These are phyloP conservation scores for Theocolax elegans DNA, from an alignment of 1,140 invertebrate species.

Conservation along the genomic window DNA sequence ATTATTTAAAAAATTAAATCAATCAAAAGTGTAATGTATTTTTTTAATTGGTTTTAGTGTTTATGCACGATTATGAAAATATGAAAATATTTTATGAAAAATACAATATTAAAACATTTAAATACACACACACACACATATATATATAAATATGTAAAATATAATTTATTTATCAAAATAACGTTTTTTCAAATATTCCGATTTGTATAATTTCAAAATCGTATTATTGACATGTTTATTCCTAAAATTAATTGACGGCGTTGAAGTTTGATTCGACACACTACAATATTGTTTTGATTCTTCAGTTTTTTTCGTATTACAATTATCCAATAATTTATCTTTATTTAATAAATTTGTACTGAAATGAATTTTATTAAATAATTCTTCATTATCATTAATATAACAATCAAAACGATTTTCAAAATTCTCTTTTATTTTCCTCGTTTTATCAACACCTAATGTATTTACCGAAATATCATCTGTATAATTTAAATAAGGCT, in stretches of 20 bases:
- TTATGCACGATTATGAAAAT: too few relatives aligned
- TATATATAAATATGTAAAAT: neutral
- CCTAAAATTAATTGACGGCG: neutral
- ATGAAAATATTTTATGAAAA: too few relatives aligned
- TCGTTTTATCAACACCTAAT: neutral
- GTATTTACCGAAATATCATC: neutral
- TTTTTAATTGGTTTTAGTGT: too few relatives aligned
- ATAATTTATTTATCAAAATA: conserved; percentile 27
- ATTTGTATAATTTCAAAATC: conserved; percentile 18
- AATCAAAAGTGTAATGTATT: too few relatives aligned
- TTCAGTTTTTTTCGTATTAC: neutral
- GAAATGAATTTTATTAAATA: neutral
- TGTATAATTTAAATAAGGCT: neutral
- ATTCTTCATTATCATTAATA: neutral
- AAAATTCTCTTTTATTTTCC: neutral
- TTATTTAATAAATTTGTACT: neutral
- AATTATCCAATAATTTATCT: neutral
- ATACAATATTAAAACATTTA: too few relatives aligned
- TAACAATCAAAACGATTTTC: neutral
- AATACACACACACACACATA: too few relatives aligned
- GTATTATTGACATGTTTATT: neutral
- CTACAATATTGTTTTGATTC: neutral
- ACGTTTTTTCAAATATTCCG: conserved; percentile 31
- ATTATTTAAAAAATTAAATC: too few relatives aligned
- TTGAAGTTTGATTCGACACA: neutral